Conservation (phyloP, 2,797 vertebrate genomes). For the Podargus strigoides region DNA sequence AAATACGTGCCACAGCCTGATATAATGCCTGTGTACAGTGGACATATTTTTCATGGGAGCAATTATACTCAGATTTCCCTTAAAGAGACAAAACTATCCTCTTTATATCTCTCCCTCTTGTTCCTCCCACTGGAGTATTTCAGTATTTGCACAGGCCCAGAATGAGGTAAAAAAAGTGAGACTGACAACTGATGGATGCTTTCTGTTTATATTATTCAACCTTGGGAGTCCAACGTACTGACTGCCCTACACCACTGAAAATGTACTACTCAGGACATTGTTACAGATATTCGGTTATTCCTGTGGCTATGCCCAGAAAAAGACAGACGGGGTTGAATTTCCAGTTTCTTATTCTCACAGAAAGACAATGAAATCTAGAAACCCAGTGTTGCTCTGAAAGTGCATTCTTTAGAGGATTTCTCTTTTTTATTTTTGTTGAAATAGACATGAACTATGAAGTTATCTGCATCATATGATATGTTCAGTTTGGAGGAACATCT, state of each 20-base stretch:
- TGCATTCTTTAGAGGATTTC: neutral
- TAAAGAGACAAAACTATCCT: neutral
- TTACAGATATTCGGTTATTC: neutral
- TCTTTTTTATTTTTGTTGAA: neutral
- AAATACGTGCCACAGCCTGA: neutral
- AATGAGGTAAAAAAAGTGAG: neutral
- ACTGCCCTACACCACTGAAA: neutral
- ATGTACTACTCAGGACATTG: neutral
- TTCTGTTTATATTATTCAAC: neutral
- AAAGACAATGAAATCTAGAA: neutral
- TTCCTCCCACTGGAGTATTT: neutral
- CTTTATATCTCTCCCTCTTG: neutral
- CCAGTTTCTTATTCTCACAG: neutral
- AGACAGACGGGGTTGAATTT: neutral
- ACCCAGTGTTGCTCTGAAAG: fast-evolving
- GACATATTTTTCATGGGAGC: neutral
- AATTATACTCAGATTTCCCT: neutral
- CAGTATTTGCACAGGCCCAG: neutral
- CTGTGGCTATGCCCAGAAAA: neutral
- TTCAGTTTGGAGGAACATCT: neutral
- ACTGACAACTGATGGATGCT: neutral
- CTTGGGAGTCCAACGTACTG: neutral
- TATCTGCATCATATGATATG: neutral
- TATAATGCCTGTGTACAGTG: neutral
- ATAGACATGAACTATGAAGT: neutral